Evolutionary conservation across 2,888 invertebrate genomes (phyloP).

Genomic region (Lycaena phlaeas): DNA sequence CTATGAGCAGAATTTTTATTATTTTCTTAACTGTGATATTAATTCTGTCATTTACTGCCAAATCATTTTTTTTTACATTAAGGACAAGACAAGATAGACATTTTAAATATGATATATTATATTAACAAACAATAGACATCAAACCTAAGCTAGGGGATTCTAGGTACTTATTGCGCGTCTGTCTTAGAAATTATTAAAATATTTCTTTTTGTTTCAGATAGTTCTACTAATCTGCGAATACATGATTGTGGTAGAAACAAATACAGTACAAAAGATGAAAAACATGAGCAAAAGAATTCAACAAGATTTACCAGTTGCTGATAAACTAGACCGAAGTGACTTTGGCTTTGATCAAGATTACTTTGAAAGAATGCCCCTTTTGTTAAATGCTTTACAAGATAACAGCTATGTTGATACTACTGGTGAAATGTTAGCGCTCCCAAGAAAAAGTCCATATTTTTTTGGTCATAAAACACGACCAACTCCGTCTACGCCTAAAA

Average conservation of each 20-base stretch:
- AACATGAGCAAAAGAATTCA: conserved; percentile 23
- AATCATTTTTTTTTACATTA: too few species aligned
- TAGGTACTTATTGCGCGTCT: too few species aligned
- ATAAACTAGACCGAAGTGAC: conserved; percentile 49
- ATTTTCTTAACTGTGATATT: too few species aligned
- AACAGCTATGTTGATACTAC: conserved; percentile 43
- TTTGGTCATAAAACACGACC: conserved; percentile 23
- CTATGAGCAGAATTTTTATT: too few species aligned
- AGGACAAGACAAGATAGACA: too few species aligned
- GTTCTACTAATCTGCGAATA: conserved; percentile 69
- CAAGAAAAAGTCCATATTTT: conserved; percentile 16
- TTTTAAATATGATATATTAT: too few species aligned
- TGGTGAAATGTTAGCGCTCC: conserved; percentile 26
- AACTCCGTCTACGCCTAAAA: conserved; percentile 26
- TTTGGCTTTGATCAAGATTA: conserved; percentile 64
- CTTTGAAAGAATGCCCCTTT: conserved; percentile 59
- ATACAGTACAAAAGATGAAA: conserved; percentile 47
- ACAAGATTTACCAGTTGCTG: conserved; percentile 45
- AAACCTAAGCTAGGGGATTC: too few species aligned
- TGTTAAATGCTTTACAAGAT: conserved; percentile 63
- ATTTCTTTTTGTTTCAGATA: conserved; percentile 55
- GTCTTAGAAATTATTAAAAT: too few species aligned
- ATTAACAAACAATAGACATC: too few species aligned
- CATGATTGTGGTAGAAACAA: conserved; percentile 61
- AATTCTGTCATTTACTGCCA: too few species aligned